These are phyloP conservation scores for Heteropelma amictum DNA, from an alignment of 2,888 invertebrate species.

Conservation along the genomic window DNA sequence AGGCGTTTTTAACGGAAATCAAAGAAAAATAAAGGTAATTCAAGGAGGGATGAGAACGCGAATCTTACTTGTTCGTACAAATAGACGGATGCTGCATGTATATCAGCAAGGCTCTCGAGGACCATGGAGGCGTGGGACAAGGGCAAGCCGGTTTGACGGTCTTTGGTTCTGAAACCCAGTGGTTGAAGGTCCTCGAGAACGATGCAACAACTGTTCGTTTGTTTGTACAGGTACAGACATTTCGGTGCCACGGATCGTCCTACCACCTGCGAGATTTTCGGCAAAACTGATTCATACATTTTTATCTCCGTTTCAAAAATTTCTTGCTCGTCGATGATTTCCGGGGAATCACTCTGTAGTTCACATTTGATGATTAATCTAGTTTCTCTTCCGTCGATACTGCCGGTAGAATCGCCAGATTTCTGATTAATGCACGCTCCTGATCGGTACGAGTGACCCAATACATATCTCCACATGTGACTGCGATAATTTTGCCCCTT, in stretches of 20 bases:
- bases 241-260: slow-evolving; percentile 52
- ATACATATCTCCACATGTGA: slow-evolving; percentile 32
- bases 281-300: slow-evolving; percentile 54
- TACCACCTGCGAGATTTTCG: slow-evolving; percentile 53
- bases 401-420: neutral
- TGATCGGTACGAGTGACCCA: slow-evolving; percentile 41
- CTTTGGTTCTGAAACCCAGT: slow-evolving; percentile 55
- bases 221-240: slow-evolving; percentile 24
- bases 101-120: slow-evolving; percentile 60
- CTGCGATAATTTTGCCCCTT: slow-evolving; percentile 53
- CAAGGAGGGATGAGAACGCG: too few species aligned
- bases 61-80: slow-evolving; percentile 60
- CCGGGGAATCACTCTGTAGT: too few species aligned
- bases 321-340: slow-evolving; percentile 53
- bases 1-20: neutral
- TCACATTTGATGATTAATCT: slow-evolving; percentile 59
- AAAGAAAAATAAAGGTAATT: neutral
- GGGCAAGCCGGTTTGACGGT: slow-evolving; percentile 60
- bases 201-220: too few species aligned
- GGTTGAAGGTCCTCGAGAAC: slow-evolving; percentile 62
- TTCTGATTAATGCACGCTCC: too few species aligned
- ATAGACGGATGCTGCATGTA: slow-evolving; percentile 65
- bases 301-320: slow-evolving; percentile 56
- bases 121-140: slow-evolving; percentile 54
- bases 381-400: neutral